These are phyloP conservation scores for Poeciliopsis turrubarensis DNA, from an alignment of 2,113 vertebrate species.

Conservation along the genomic window DNA sequence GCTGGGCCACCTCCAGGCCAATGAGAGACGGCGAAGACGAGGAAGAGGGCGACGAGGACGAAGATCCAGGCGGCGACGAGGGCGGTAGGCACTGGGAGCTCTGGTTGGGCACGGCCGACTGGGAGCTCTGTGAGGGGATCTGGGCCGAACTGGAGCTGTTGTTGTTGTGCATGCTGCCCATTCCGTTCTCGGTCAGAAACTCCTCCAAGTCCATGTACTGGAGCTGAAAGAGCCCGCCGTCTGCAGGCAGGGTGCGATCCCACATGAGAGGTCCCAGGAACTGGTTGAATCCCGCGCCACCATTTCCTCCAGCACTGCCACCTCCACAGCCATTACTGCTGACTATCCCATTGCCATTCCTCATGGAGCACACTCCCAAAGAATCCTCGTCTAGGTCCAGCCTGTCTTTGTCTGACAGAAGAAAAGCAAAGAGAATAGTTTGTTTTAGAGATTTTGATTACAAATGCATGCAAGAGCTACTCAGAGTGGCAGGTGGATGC, in stretches of 20 bases:
- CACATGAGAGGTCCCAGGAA: constrained; percentile 80
- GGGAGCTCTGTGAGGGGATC: constrained; percentile 82
- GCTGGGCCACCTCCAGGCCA: constrained; percentile 78
- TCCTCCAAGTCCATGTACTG: constrained; percentile 87
- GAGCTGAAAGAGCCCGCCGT: constrained; percentile 83
- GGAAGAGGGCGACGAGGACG: constrained; percentile 74
- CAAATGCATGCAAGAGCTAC: neutral
- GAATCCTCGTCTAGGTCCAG: constrained; percentile 79
- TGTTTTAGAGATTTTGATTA: neutral
- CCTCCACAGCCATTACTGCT: constrained; percentile 55
- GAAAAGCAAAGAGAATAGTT: constrained; percentile 11
- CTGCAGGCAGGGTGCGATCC: constrained; percentile 81
- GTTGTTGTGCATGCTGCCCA: constrained; percentile 78
- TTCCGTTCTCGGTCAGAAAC: constrained; percentile 84
- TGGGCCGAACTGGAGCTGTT: constrained; percentile 81
- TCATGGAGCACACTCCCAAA: constrained; percentile 70
- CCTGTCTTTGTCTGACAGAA: constrained; percentile 75
- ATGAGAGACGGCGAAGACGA: constrained; percentile 78
- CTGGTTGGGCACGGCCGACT: constrained; percentile 81
- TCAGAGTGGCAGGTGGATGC: constrained; percentile 26
- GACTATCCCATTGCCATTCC: constrained; percentile 61
- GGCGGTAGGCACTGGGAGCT: constrained; percentile 83
- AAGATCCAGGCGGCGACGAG: constrained; percentile 75
- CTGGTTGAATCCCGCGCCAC: constrained; percentile 73
- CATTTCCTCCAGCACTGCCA: constrained; percentile 30